Evolutionary conservation across 1,140 invertebrate species (phyloP), one percentile per base, ranked within the genome.

Genomic region (Coelopa frigida): DNA sequence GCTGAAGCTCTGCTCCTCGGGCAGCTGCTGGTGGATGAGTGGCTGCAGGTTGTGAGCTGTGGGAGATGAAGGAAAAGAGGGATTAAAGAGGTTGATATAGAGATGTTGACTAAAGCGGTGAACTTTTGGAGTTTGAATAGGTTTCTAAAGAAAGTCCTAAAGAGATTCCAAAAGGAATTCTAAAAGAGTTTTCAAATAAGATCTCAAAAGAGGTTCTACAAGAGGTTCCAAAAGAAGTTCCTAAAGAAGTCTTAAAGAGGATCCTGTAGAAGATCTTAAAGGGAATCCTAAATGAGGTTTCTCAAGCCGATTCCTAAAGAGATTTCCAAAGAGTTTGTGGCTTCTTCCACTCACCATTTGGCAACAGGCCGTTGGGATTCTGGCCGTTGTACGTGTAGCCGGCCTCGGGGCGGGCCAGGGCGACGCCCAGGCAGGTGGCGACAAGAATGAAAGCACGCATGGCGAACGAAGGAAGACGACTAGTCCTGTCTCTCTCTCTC

Each of bases 351-450:
- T 59, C 46, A 65, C 62, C 59, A 50, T 62, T 66, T 14, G 57
- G 38, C 38, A 58, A 58, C 51, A 65, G 37, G 31, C 53, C 62
- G 46, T 56, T 53, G 49, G 60, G 61, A 37, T 53, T 58, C 68
- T 76, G 61, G 57, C 73, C 70, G 55, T 72, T 74, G 62, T 77
- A 77, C 56, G 66, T 71, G 55, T 77, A 78, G 37, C 75, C 75
- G 3, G 76, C 73, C 65, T 78, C 76, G 56, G 76, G 76, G 50
- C 74, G 70, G 15, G 73, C 75, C 54, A 68, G 68, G 55, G 72
- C 61, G 33, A 72, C 73, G 61, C 72, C 64, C 52, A 77, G 70
- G 56, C 62, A 53, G 54, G 72, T 67, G 54, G 72, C 67, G 61
- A 72, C 62, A 70, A 75, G 68, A 71, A 56, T 53, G 14, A 48